Base-by-base conservation (phyloP, 2,888 invertebrate genomes). In the Hoplodrina blanda region DNA sequence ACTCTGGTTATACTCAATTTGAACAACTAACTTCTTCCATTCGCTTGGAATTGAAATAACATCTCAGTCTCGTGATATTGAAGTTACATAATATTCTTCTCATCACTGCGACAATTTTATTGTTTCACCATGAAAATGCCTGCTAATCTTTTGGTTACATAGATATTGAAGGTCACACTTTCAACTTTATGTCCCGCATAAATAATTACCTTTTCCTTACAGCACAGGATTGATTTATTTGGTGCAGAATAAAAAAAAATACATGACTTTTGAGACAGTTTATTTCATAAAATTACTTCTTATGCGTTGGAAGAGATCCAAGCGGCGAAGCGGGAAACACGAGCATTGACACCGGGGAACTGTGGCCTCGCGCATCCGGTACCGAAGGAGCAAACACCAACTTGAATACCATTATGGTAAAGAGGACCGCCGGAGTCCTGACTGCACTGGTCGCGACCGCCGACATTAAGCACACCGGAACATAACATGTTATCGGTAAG, bases 391-490 rank as follows among this genome's bases (percentile, higher is more conserved):
- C 87, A 88, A 30, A 92, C 81, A 25, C 92, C 92, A 1, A 92
- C 91, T 20, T 91, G 76, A 10, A 90, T 76, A 53, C 78, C 73
- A 56, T 89, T 88, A 79, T 91, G 91, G 76, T 89, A 84, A 30
- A 92, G 88, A 17, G 92, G 92, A 53, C 91, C 90, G 2, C 92
- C 92, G 19, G 89, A 89, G 82, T 93, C 91, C 80, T 88, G 85
- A 11, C 46, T 0, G 84, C 94, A 94, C 84, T 92, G 93, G 83
- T 91, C 94, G 20, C 93, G 89, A 17, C 92, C 91, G 11, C 93
- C 94, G 7, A 91, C 91, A 77, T 86, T 69, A 69, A 87, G 74
- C 80, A 87, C 50, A 67, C 86, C 73, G 81, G 90, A 62, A 77
- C 85, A 72, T 84, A 89, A 73, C 89, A 92, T 83, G 77, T 87